Percentiles rank a stretch among this genome's conserved stretches.
Conservation (phyloP, 1,140 invertebrate genomes). For the Teleopsis dalmanni region DNA sequence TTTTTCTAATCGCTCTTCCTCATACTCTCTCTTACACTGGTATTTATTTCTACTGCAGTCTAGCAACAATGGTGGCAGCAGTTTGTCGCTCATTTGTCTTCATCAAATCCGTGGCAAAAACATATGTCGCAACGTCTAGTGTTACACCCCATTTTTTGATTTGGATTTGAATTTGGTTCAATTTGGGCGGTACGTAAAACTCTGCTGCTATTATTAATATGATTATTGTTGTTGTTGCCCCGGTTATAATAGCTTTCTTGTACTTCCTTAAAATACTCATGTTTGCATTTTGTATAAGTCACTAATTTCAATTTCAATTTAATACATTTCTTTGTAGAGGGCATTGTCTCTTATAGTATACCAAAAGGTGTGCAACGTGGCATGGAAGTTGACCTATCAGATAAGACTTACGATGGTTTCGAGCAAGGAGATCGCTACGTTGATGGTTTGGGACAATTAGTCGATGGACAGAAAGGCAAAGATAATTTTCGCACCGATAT, state of each 20-base stretch:
- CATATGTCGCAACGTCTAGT: background rate
- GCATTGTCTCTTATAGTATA: constrained; percentile 74
- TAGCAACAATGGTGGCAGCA: no score
- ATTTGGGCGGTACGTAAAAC: no score
- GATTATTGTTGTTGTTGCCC: no score
- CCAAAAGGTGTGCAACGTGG: constrained; percentile 73
- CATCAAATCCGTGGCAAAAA: constrained; percentile 13
- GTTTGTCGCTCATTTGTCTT: constrained; percentile 28
- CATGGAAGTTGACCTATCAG: constrained; percentile 75
- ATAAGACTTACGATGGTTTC: constrained; percentile 87
- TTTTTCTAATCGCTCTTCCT: no score
- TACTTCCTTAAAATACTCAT: no score
- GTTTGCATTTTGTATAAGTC: background rate
- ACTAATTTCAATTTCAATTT: constrained; percentile 6
- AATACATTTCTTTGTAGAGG: constrained; percentile 63
- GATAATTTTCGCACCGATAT: constrained; percentile 72
- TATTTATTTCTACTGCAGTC: no score
- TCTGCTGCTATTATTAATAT: no score
- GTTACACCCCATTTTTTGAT: no score
- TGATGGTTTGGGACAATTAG: constrained; percentile 85
- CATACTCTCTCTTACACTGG: no score
- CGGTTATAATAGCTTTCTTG: no score
- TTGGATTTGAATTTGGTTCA: no score
- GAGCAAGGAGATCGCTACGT: constrained; percentile 64
- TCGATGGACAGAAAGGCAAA: constrained; percentile 75